Percentiles rank a stretch among this genome's conserved stretches.
Conservation (phyloP, 2,113 vertebrate genomes). For the Saguinus midas region DNA sequence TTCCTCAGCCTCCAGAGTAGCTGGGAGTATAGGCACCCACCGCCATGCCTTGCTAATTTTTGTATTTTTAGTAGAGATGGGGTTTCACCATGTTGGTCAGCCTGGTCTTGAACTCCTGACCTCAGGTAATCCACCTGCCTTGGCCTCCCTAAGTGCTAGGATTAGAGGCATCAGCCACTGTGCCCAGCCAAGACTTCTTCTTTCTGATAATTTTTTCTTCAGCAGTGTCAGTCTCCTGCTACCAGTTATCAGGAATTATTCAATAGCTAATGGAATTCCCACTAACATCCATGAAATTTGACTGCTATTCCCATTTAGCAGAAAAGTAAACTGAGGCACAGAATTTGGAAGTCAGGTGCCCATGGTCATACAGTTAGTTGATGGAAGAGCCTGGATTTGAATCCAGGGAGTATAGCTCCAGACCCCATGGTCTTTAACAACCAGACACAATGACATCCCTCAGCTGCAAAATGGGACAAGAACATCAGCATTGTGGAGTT, state of each 20-base stretch:
- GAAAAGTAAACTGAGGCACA: background rate
- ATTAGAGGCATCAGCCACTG: too few species aligned
- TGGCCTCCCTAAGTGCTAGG: too few species aligned
- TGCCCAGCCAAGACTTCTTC: background rate
- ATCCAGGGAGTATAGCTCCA: background rate
- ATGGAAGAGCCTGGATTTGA: background rate
- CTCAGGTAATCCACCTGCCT: too few species aligned
- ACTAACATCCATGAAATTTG: background rate
- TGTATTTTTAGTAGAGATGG: too few species aligned
- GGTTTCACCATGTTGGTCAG: too few species aligned
- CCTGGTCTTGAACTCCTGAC: too few species aligned
- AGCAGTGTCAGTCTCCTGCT: background rate
- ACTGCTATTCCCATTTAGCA: background rate
- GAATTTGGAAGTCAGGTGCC: background rate
- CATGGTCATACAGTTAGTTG: background rate
- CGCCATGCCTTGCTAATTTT: too few species aligned
- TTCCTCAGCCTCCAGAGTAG: too few species aligned
- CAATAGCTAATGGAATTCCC: background rate
- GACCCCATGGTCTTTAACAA: background rate
- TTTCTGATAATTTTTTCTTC: background rate
- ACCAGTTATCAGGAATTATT: background rate
- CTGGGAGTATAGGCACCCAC: too few species aligned
- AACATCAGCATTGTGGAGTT: too few species aligned
- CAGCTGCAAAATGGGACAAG: background rate
- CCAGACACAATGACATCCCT: background rate